Conservation (phyloP, 2,888 invertebrate species). For the Lochmaea capreae region DNA sequence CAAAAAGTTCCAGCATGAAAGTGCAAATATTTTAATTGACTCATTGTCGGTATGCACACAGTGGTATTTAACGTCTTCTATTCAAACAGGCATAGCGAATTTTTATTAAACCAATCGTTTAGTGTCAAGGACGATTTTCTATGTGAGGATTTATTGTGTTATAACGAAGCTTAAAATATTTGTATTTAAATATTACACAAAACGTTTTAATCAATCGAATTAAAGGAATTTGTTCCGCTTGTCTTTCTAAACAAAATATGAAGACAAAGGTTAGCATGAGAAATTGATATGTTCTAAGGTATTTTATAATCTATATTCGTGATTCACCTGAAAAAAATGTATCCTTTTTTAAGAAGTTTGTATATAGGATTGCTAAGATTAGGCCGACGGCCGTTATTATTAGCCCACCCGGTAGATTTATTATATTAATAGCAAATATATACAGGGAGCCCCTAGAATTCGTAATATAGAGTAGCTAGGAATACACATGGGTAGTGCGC, state of each 20-base stretch:
- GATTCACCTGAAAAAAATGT: too few species aligned
- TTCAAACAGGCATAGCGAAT: conserved; percentile 40
- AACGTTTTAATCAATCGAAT: conserved; percentile 7
- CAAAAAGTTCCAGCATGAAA: neutral
- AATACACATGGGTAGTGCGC: too few species aligned
- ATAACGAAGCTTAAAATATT: conserved; percentile 20
- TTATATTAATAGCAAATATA: too few species aligned
- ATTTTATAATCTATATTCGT: too few species aligned
- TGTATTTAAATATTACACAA: conserved; percentile 11
- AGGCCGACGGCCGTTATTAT: too few species aligned
- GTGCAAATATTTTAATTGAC: neutral
- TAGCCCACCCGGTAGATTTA: too few species aligned
- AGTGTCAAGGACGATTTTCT: conserved; percentile 22
- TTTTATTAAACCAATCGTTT: conserved; percentile 27
- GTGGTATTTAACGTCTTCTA: conserved; percentile 35
- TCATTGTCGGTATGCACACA: conserved; percentile 11
- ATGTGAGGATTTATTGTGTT: conserved; percentile 14
- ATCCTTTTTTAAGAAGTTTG: too few species aligned
- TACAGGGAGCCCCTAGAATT: too few species aligned
- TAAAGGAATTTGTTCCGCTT: neutral
- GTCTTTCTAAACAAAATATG: neutral
- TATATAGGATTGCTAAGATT: too few species aligned
- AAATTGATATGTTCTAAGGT: too few species aligned
- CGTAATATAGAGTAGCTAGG: too few species aligned
- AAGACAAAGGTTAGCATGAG: neutral